Evolutionary conservation across 23 tunicate genomes (phyloP), one percentile per base, ranked within the genome.

Genomic region (Styela plicata): DNA sequence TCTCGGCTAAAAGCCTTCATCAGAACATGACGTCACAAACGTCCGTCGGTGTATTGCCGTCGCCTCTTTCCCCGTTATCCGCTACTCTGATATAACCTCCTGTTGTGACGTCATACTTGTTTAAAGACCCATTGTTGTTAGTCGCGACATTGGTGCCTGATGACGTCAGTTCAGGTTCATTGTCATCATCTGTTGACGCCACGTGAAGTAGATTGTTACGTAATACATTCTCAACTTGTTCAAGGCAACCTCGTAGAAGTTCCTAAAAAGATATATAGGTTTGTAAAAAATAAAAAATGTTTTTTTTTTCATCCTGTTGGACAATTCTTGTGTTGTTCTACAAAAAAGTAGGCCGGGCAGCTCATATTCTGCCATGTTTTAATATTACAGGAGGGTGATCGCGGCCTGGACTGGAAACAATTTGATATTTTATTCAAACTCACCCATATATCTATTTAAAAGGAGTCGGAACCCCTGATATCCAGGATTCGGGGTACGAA

Each of bases 191-290:
- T 7, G 81, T 7, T 24, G 81, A 23, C 81, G 81, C 10, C 27
- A 44, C 33, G 27, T 52, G 52, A 25, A 27, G 31, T 10, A 76
- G 81, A 1, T 84, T 79, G 36, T 80, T 34, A 22, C 44, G 67
- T 17, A 89, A 36, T 7, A 85, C 71, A n/a, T 79, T 75, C n/a
- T 84, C 88, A 52, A 89, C 88, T 74, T 83, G 94, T 68, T 84
- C 94, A 29, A 79, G 52, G 82, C 94, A 89, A 79, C 63, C 85
- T 22, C 82, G 85, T 0, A 89, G 65, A 34, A 89, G 88, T 36
- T 89, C 94, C 93, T 88, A 70, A 69, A 68, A 79, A 24, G 63
- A 2, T 33, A 82, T 24, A 66, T 44, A n/a, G n/a, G n/a, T n/a
- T n/a, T n/a, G n/a, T n/a, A n/a, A n/a, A n/a, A n/a, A n/a, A n/a